These are phyloP conservation scores for Motacilla alba DNA, from an alignment of 2,113 vertebrate genomes.

Conservation along the genomic window DNA sequence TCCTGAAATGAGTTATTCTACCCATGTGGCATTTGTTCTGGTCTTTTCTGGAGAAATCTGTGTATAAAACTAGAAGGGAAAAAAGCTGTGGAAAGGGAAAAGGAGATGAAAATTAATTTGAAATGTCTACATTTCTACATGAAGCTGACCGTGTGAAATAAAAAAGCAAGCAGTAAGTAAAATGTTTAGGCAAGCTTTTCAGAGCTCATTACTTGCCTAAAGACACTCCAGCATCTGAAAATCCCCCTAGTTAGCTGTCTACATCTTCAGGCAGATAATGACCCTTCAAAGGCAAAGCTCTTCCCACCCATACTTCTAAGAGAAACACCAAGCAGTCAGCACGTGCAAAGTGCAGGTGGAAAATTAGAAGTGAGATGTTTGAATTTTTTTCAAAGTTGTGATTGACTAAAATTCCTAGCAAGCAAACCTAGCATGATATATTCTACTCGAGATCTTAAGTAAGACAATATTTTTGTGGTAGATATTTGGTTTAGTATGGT, in stretches of 20 bases:
- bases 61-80: not conserved
- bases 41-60: not conserved
- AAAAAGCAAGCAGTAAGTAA: not conserved
- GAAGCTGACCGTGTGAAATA: not conserved
- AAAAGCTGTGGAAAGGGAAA: not conserved
- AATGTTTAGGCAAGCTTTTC: not conserved
- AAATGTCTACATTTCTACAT: not conserved
- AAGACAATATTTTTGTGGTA: not conserved
- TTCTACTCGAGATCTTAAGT: not conserved
- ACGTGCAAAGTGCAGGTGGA: fast-evolving
- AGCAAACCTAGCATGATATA: not conserved
- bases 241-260: not conserved
- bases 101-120: not conserved
- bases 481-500: not conserved
- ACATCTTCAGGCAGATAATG: not conserved
- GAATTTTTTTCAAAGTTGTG: not conserved
- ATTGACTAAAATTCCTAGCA: not conserved
- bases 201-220: not conserved
- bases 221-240: not conserved
- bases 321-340: not conserved
- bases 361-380: not conserved
- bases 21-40: not conserved
- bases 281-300: not conserved
- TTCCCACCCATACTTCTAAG: fast-evolving
- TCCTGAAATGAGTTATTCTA: not conserved